Percentiles rank a stretch among this genome's conserved stretches.
phyloP scores from a whole-genome alignment of 1,140 invertebrate species.

The roundworm (Caenorhabditis elegans) region DNA sequence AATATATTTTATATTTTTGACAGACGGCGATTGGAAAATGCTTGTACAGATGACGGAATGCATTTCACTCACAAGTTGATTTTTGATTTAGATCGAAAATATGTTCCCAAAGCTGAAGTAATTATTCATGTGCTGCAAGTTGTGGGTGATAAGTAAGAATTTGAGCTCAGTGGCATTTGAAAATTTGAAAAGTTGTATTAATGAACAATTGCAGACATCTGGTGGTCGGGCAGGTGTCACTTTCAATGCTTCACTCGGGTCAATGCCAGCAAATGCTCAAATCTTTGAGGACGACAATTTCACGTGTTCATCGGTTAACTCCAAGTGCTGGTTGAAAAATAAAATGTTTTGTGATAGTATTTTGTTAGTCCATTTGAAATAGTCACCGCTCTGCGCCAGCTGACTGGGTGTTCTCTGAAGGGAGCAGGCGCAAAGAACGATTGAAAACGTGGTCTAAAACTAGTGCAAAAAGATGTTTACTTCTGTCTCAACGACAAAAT shows the following conservation, averaged over 20 bases:
- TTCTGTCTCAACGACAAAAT: not conserved
- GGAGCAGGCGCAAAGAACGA: not conserved
- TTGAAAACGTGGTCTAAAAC: not conserved
- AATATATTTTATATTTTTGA: not conserved
- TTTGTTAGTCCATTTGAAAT: not conserved
- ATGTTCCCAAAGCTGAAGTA: conserved; percentile 4
- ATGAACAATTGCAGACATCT: not conserved
- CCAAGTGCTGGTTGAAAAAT: conserved; percentile 1
- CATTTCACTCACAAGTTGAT: not conserved
- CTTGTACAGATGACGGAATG: conserved; percentile 10
- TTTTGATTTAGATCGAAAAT: conserved; percentile 2
- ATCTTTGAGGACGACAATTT: not conserved
- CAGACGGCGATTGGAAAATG: not conserved
- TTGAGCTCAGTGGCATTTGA: not conserved
- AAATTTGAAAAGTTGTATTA: too few relatives aligned
- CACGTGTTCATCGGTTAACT: not conserved
- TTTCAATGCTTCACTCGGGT: conserved; percentile 13
- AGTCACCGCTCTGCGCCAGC: not conserved
- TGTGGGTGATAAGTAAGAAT: not conserved
- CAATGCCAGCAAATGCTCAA: conserved; percentile 7
- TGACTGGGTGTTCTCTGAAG: not conserved
- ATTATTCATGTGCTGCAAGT: not conserved
- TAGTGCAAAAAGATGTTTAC: not conserved
- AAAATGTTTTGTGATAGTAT: not conserved
- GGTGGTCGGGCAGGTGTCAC: not conserved